Evolutionary conservation across 2,888 invertebrate species (phyloP).

Genomic region (Diogma glabrata): DNA sequence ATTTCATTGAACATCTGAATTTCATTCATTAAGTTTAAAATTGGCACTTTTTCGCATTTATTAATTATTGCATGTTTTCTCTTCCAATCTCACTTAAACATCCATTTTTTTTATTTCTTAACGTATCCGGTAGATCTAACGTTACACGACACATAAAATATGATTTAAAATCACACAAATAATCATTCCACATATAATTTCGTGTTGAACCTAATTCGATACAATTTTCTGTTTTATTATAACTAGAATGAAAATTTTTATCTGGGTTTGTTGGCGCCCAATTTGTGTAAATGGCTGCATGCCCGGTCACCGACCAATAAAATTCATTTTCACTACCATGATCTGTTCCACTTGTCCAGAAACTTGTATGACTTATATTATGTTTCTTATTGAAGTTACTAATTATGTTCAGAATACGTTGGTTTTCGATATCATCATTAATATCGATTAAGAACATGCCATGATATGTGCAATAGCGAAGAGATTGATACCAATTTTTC

Average conservation of each 20-base stretch:
- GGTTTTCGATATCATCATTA: neutral
- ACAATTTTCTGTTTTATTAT: neutral
- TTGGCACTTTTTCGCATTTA: too few relatives aligned
- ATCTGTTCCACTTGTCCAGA: conserved; percentile 2
- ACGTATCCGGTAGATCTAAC: conserved; percentile 2
- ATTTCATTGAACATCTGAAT: too few relatives aligned
- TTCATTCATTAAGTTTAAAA: too few relatives aligned
- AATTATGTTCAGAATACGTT: neutral
- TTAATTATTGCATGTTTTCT: too few relatives aligned
- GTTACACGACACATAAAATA: neutral
- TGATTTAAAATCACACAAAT: neutral
- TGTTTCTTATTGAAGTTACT: neutral
- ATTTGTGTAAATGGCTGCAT: neutral
- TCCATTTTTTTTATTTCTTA: too few relatives aligned
- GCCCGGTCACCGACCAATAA: neutral
- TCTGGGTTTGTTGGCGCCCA: neutral
- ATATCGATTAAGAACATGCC: neutral
- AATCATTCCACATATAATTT: neutral
- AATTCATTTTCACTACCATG: neutral
- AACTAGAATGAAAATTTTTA: too few relatives aligned
- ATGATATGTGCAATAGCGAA: neutral
- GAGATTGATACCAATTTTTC: neutral
- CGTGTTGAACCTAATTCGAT: neutral
- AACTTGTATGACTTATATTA: neutral
- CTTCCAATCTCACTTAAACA: too few relatives aligned